Evolutionary conservation across 1,140 invertebrate species (phyloP), one percentile per base, ranked within the genome.

Genomic region (Tetramorium simillimum): DNA sequence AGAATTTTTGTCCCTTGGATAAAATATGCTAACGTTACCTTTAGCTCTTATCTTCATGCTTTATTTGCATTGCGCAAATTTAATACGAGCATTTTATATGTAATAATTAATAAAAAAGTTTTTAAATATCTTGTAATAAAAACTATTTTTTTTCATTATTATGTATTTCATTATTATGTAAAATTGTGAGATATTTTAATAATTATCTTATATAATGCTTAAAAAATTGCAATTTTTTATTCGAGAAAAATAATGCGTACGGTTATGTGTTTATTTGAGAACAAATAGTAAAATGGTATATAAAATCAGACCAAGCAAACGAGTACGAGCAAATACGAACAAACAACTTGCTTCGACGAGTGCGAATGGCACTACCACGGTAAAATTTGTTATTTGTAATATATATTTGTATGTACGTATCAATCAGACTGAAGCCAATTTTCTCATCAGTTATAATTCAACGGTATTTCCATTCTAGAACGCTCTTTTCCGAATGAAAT

Each of bases 11-110:
- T 70, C 28, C 16, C 10, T 33, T 16, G 10, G 49, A 43, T 81
- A 70, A 56, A 65, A 70, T 40, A 56, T 1, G 33, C 24, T 69
- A 28, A 80, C 33, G 63, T 81, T 69, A 53, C 63, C 40, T 53
- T 24, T 14, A 58, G 12, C n/a, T 56, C 33, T 81, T 56, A 81
- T 56, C 21, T 65, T 43, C 40, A 43, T 14, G 5, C 7, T 18
- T 81, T n/a, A 69, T 18, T 33, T 33, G 3, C n/a, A 14, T 37
- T 51, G 33, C 21, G 18, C 37, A 12, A 37, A 72, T 58, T 70
- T 43, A 56, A 70, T 70, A 69, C 21, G 43, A 43, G 7, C 12
- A 21, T 14, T 40, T 14, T 43, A 67, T 6, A 21, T 40, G n/a
- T 21, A 67, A 65, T 33, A 16, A 63, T 63, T 63, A 63, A 37